phyloP scores from a whole-genome alignment of 2,113 vertebrate genomes.

The Esox niger region DNA sequence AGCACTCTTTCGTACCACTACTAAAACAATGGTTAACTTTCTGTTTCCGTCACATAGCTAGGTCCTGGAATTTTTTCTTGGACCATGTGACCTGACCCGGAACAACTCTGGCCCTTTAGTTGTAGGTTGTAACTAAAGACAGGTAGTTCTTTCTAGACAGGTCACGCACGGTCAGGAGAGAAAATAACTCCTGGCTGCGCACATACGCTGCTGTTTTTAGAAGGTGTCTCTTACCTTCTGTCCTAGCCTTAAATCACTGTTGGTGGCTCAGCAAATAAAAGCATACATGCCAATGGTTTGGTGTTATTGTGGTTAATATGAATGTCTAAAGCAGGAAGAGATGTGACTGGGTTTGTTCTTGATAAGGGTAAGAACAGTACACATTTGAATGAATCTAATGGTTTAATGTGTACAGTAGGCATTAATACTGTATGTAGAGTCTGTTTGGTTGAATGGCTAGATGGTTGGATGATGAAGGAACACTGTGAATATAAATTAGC shows the following conservation, averaged over 20 bases:
- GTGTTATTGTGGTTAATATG: neutral
- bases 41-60: no score
- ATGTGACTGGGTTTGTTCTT: neutral
- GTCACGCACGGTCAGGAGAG: no score
- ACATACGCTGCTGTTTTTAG: neutral
- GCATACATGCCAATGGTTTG: slow-evolving; percentile 22
- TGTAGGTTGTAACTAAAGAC: no score
- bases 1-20: neutral
- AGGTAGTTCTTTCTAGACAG: no score
- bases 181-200: no score
- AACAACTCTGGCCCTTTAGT: no score
- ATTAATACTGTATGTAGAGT: no score
- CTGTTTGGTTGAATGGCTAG: slow-evolving; percentile 3
- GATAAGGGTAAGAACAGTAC: neutral
- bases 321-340: neutral
- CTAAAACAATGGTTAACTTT: neutral
- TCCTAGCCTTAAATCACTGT: slow-evolving; percentile 35
- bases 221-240: slow-evolving; percentile 24
- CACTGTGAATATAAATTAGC: slow-evolving; percentile 16
- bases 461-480: slow-evolving; percentile 17
- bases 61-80: no score
- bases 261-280: slow-evolving; percentile 43
- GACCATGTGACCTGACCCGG: no score
- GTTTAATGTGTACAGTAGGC: no score
- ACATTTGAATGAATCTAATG: neutral